phyloP scores from a whole-genome alignment of 2,113 vertebrate species.

The Dipodomys ordii region DNA sequence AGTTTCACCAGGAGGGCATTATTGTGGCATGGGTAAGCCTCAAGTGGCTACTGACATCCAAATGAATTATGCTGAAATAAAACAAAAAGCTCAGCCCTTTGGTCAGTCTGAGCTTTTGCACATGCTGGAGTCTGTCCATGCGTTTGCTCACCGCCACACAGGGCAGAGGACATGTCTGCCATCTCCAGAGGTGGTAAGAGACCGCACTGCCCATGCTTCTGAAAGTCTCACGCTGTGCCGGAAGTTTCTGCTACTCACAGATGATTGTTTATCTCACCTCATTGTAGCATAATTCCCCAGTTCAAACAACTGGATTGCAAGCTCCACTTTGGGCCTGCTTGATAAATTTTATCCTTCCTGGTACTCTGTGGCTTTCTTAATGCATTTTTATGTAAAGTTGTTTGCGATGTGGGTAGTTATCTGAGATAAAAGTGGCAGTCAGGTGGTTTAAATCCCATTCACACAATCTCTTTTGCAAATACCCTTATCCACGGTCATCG shows the following conservation, averaged over 20 bases:
- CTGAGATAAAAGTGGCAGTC: conserved; percentile 33
- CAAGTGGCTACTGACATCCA: background rate
- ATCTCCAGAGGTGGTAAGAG: fast-evolving
- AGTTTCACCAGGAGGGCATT: too few species aligned
- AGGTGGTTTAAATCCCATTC: conserved; percentile 14
- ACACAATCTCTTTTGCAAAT: background rate
- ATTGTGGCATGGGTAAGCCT: background rate
- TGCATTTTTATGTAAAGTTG: conserved; percentile 54
- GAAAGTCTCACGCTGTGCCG: fast-evolving
- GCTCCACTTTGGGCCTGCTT: background rate
- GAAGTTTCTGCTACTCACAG: background rate
- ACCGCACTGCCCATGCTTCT: fast-evolving
- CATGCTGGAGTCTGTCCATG: too few species aligned
- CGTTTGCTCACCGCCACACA: fast-evolving
- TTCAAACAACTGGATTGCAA: background rate
- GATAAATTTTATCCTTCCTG: conserved; percentile 43
- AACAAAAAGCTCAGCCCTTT: background rate
- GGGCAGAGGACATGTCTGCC: fast-evolving
- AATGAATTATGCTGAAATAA: background rate
- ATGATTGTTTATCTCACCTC: background rate
- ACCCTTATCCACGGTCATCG: background rate
- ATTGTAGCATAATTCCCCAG: background rate
- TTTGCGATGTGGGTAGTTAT: conserved; percentile 31
- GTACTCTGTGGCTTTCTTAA: background rate
- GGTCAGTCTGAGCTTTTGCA: fast-evolving